These are phyloP conservation scores for Agrochola circellaris DNA, from an alignment of 2,888 invertebrate species.

Conservation along the genomic window DNA sequence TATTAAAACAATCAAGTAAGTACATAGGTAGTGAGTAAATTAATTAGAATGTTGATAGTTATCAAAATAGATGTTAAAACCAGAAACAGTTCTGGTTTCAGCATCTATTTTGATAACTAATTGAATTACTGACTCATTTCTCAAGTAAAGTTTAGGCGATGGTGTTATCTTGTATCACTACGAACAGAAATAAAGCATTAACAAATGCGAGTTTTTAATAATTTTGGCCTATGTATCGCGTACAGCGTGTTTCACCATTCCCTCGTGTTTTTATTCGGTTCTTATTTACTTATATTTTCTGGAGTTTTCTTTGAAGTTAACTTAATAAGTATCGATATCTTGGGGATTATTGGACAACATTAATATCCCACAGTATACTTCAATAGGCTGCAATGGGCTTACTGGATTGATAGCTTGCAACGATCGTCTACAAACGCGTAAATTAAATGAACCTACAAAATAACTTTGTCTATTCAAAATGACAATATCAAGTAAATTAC, in stretches of 20 bases:
- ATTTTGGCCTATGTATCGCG: too few species aligned
- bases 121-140: slow-evolving; percentile 3
- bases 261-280: not conserved
- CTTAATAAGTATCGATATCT: not conserved
- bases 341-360: too few species aligned
- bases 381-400: not conserved
- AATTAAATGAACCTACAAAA: slow-evolving; percentile 17
- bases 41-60: not conserved
- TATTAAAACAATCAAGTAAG: slow-evolving; percentile 11
- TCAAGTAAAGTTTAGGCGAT: not conserved
- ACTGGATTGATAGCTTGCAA: slow-evolving; percentile 20
- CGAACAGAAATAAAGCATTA: not conserved
- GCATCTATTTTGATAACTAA: slow-evolving; percentile 12
- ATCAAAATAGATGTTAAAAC: not conserved
- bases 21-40: not conserved
- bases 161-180: not conserved
- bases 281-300: not conserved
- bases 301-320: not conserved
- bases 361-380: not conserved
- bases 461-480: slow-evolving; percentile 7
- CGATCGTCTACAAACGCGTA: not conserved
- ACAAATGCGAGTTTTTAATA: not conserved
- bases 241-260: not conserved
- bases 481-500: slow-evolving; percentile 33
- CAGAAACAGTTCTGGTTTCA: not conserved